A percentile compares a stretch with the other conserved stretches of the same genome.
Evolutionary conservation across 2,113 vertebrate species (phyloP).

Genomic region (Planiliza haematocheilus): DNA sequence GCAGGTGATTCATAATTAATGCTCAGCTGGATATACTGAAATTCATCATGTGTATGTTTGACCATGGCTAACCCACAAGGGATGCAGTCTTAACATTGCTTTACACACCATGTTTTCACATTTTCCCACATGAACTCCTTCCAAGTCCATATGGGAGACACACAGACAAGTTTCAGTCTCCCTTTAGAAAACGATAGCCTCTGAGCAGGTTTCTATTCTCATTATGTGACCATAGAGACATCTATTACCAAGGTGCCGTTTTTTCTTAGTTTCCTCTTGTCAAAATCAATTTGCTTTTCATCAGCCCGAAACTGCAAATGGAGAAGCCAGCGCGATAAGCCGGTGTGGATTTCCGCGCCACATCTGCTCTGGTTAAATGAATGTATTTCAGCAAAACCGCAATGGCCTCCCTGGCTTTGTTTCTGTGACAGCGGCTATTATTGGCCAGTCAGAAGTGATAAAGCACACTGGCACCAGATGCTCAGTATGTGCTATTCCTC

Average conservation of each 20-base stretch:
- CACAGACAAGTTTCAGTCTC: constrained; percentile 1
- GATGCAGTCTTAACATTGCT: constrained; percentile 32
- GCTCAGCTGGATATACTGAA: constrained; percentile 60
- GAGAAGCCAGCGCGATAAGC: constrained; percentile 11
- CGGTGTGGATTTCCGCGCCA: constrained; percentile 40
- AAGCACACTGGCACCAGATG: constrained; percentile 32
- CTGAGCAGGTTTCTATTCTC: constrained; percentile 1
- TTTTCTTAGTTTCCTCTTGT: constrained; percentile 12
- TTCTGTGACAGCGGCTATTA: constrained; percentile 45
- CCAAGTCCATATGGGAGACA: constrained; percentile 5
- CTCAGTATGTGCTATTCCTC: constrained; percentile 25
- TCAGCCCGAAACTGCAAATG: constrained; percentile 15
- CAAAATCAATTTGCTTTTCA: constrained; percentile 33
- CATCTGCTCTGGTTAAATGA: constrained; percentile 64
- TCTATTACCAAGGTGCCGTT: constrained; percentile 7
- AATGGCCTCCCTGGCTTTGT: constrained; percentile 35
- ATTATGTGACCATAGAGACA: constrained; percentile 12
- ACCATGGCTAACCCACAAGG: constrained; percentile 27
- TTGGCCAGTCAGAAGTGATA: constrained; percentile 66
- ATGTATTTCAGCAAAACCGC: constrained; percentile 57
- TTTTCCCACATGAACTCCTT: constrained; percentile 22
- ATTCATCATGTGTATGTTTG: constrained; percentile 63
- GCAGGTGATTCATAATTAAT: constrained; percentile 74
- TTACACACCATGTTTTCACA: constrained; percentile 22
- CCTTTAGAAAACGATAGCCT: constrained; percentile 6